These are phyloP conservation scores for Eutrigla gurnardus DNA, from an alignment of 2,797 vertebrate species.

Conservation along the genomic window DNA sequence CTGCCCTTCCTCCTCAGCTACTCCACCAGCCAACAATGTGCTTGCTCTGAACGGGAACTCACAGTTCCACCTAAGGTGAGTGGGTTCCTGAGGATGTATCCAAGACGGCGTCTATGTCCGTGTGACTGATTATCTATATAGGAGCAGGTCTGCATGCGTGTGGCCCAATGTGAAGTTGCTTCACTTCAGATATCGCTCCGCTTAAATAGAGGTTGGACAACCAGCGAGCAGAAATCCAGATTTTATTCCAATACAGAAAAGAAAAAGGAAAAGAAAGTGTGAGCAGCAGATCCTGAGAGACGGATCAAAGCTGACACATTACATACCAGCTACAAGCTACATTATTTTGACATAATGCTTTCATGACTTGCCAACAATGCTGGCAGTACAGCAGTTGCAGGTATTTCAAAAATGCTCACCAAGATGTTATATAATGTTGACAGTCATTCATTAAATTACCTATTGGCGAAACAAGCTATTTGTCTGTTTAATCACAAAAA, in stretches of 20 bases:
- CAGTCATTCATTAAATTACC: neutral
- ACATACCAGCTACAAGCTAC: slow-evolving; percentile 4
- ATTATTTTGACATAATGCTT: slow-evolving; percentile 22
- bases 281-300: slow-evolving; percentile 15
- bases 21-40: slow-evolving; percentile 66
- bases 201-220: slow-evolving; percentile 35
- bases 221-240: slow-evolving; percentile 22
- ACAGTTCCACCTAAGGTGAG: slow-evolving; percentile 57
- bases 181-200: slow-evolving; percentile 28
- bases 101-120: slow-evolving; percentile 17
- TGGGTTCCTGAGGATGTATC: slow-evolving; percentile 53
- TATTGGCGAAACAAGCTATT: neutral
- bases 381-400: slow-evolving; percentile 1
- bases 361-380: slow-evolving; percentile 32
- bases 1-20: slow-evolving; percentile 63
- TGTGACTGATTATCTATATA: slow-evolving; percentile 26
- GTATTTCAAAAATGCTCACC: slow-evolving; percentile 15
- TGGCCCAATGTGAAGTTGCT: slow-evolving; percentile 15
- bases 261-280: slow-evolving; percentile 2
- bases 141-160: slow-evolving; percentile 17
- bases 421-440: neutral
- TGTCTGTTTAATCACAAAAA: neutral
- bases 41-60: slow-evolving; percentile 57
- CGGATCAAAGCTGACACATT: slow-evolving; percentile 13
- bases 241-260: slow-evolving; percentile 22